Conservation (phyloP, 1,140 invertebrate genomes). For the Sycophaga agraensis region DNA sequence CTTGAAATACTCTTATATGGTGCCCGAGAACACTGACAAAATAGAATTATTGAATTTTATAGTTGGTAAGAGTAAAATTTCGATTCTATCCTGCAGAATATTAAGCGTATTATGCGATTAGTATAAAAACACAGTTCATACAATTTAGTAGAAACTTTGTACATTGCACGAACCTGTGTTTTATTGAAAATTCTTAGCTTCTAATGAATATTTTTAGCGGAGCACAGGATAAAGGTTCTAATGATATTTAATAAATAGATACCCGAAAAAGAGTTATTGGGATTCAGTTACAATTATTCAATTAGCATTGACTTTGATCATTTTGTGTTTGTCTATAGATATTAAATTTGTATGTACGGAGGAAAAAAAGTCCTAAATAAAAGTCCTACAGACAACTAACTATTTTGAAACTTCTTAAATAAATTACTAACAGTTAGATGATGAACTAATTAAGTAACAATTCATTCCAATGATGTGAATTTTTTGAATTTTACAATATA, state of each 20-base stretch:
- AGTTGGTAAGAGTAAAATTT: constrained; percentile 1
- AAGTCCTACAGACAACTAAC: too few species aligned
- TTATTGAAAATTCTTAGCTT: background rate
- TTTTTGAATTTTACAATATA: too few species aligned
- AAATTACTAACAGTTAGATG: too few species aligned
- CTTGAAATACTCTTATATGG: constrained; percentile 14
- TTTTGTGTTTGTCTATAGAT: background rate
- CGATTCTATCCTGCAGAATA: background rate
- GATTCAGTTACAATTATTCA: constrained; percentile 19
- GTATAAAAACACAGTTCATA: constrained; percentile 7
- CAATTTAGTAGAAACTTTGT: constrained; percentile 18
- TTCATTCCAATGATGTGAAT: too few species aligned
- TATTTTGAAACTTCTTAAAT: too few species aligned
- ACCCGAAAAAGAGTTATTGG: background rate
- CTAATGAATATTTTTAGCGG: background rate
- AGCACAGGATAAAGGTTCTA: background rate
- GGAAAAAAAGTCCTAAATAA: too few species aligned
- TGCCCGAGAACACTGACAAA: constrained; percentile 9
- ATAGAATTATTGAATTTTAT: constrained; percentile 10
- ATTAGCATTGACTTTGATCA: background rate
- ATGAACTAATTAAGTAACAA: too few species aligned
- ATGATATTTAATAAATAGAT: constrained; percentile 7
- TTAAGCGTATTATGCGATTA: constrained; percentile 8
- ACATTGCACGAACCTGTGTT: background rate
- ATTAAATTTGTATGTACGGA: too few species aligned